Evolutionary conservation across 1,140 invertebrate genomes (phyloP).

Genomic region (Tribolium castaneum): DNA sequence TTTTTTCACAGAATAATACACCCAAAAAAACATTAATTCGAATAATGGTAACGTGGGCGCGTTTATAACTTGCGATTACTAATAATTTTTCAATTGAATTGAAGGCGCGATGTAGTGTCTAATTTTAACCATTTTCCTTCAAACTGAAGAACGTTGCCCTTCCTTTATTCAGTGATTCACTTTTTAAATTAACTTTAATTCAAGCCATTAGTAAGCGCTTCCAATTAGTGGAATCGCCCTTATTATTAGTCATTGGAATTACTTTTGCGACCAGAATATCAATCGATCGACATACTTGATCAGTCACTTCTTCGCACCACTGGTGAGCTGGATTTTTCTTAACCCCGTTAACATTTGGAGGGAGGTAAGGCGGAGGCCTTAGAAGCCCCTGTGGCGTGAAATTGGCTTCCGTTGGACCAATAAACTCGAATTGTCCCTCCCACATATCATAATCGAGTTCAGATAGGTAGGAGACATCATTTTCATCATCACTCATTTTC

Average conservation of each 20-base stretch:
- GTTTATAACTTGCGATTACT: too few species aligned
- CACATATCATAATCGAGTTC: conserved; percentile 86
- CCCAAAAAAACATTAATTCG: not conserved
- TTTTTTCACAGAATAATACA: not conserved
- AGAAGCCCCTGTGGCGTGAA: conserved; percentile 49
- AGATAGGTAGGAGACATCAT: conserved; percentile 64
- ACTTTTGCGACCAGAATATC: not conserved
- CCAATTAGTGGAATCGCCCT: not conserved
- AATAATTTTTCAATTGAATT: too few species aligned
- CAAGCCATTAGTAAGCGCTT: not conserved
- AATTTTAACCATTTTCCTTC: not conserved
- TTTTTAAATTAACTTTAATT: not conserved
- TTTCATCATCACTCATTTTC: conserved; percentile 60
- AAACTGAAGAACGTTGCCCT: not conserved
- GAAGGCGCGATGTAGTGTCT: too few species aligned
- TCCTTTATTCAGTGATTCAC: not conserved
- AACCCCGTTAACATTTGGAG: conserved; percentile 66
- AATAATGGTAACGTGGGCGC: not conserved
- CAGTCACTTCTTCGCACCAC: conserved; percentile 69
- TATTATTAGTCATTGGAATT: not conserved
- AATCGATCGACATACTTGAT: conserved; percentile 63
- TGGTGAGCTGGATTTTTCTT: conserved; percentile 68
- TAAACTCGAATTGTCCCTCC: conserved; percentile 88
- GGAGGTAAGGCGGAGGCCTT: conserved; percentile 62
- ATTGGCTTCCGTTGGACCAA: conserved; percentile 65